Evolutionary conservation across 2,797 vertebrate species (phyloP), one percentile per base, ranked within the genome.

Genomic region (Gobio occitaniae): DNA sequence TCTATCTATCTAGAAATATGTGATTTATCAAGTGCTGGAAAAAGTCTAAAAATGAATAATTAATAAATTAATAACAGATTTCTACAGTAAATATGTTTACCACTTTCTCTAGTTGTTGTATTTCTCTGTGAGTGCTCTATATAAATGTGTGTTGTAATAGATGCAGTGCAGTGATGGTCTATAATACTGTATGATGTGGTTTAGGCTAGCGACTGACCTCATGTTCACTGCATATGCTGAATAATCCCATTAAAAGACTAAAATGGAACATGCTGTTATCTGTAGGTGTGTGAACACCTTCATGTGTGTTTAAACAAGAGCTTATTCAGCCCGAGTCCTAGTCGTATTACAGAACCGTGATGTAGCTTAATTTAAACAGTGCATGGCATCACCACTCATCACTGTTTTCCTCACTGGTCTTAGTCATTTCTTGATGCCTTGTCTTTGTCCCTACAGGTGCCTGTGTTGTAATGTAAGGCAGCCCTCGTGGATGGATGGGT

Each of bases 401-500:
- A 4, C 9, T 70, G 25, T 47, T 80, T 71, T 1, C 84, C 77
- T 82, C 41, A 48, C n/a, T 84, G 8, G 56, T 44, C 9, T 85
- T 17, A 17, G 36, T n/a, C 52, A 79, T 87, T 83, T 25, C 19
- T 47, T 36, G 44, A 48, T 77, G 52, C 9, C 74, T 74, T 59
- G 52, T 59, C 77, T 84, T 12, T 87, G 25, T 79, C 54, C 80
- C 72, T n/a, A 69, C 79, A 92, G 90, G 54, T 86, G 59, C 65
- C 15, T 63, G 75, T 69, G 54, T 41, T 83, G 87, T 83, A 78
- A 86, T 86, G 87, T 86, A 44, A 85, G 12, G 12, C 48, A n/a
- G 21, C 11, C 63, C 16, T 63, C 52, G 21, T 1, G 10, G n/a
- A 70, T 16, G 25, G 84, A 79, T 77, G 78, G 75, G 56, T 54